Evolutionary conservation across 1,140 invertebrate species (phyloP).

Genomic region (Dendroctonus ponderosae): DNA sequence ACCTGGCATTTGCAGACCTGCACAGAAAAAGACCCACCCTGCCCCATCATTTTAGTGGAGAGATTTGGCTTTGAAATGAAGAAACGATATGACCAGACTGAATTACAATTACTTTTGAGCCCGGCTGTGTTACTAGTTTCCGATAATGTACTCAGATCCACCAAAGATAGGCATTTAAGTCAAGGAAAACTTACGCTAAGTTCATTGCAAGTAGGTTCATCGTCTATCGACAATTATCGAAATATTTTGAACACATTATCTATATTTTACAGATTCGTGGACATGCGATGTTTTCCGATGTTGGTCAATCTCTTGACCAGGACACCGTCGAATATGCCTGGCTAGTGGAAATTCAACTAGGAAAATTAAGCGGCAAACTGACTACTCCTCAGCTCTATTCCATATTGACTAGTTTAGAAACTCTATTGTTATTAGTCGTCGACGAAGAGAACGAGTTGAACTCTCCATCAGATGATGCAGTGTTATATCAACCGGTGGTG

Average conservation of each 20-base stretch:
- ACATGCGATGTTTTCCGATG: constrained; percentile 24
- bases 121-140: constrained; percentile 81
- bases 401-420: constrained; percentile 83
- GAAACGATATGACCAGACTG: constrained; percentile 87
- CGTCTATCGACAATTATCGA: not conserved
- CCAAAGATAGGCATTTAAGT: constrained; percentile 73
- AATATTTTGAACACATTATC: constrained; percentile 1
- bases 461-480: constrained; percentile 56
- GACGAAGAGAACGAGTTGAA: constrained; percentile 88
- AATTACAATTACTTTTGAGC: constrained; percentile 86
- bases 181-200: constrained; percentile 89
- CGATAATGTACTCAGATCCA: constrained; percentile 66
- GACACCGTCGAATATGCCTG: constrained; percentile 97
- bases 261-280: constrained; percentile 9
- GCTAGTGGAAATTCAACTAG: constrained; percentile 81
- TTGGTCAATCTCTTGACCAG: constrained; percentile 68
- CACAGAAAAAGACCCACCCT: constrained; percentile 80
- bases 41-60: constrained; percentile 87
- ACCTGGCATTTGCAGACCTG: constrained; percentile 64
- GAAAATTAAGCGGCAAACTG: constrained; percentile 77
- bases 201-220: constrained; percentile 70
- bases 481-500: constrained; percentile 39
- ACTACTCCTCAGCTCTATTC: constrained; percentile 82
- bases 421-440: constrained; percentile 79
- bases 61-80: constrained; percentile 96